phyloP scores from a whole-genome alignment of 2,797 vertebrate genomes.

The Gallinago stenura region DNA sequence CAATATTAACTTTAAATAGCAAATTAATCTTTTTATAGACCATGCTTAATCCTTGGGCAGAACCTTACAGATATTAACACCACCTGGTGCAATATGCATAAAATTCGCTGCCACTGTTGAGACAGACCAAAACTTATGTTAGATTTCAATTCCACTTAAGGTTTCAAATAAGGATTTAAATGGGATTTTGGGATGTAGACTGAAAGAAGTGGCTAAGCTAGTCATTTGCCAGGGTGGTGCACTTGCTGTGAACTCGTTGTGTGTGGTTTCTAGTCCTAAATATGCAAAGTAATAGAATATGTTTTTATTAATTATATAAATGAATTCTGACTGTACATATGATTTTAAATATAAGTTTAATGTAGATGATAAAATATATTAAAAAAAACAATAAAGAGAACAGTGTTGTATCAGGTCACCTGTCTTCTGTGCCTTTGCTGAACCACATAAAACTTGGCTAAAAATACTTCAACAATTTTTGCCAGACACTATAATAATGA shows the following conservation, averaged over 20 bases:
- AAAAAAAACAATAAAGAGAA: not conserved
- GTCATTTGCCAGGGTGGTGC: not conserved
- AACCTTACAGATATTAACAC: conserved; percentile 18
- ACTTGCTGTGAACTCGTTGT: not conserved
- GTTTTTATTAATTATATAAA: not conserved
- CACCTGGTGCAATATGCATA: not conserved
- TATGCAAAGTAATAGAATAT: not conserved
- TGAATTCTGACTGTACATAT: not conserved
- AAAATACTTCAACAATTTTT: not conserved
- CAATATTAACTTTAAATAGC: conserved; percentile 55
- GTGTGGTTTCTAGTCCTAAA: not conserved
- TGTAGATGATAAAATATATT: not conserved
- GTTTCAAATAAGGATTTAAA: conserved; percentile 21
- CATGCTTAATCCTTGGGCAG: conserved; percentile 22
- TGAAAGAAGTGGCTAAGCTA: not conserved
- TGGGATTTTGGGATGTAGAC: not conserved
- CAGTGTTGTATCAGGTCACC: not conserved
- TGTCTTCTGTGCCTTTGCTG: not conserved
- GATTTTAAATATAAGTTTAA: not conserved
- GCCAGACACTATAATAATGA: not conserved
- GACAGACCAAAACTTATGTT: not conserved
- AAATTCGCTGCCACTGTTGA: not conserved
- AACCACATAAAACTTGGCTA: not conserved
- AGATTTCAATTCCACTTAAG: conserved; percentile 22
- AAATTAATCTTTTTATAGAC: conserved; percentile 53